Base-by-base conservation (phyloP, 1,140 invertebrate genomes). In the Ostrea edulis region DNA sequence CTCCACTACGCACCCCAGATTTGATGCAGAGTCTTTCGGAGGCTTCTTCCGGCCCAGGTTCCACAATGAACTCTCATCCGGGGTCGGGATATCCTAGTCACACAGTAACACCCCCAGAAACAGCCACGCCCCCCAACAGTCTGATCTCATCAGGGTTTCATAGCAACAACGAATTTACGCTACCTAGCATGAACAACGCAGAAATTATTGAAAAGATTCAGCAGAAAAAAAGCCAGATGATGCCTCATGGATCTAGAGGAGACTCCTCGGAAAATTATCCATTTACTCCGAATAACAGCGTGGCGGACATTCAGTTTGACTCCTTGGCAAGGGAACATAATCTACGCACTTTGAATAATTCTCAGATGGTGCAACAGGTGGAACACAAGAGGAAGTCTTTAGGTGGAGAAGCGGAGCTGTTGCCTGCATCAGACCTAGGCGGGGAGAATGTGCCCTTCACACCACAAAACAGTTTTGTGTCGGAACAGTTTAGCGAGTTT, bases 321-420 rank as follows among this genome's bases (percentile, higher is more conserved):
- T 22, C 65, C 7, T 84, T 87, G n/a, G 71, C 88, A 12, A 88
- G 87, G 20, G 91, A 93, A 55, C 89, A 91, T 29, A 85, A 91
- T 81, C 87, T 94, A 17, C 93, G 93, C 8, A 94, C 93, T 88
- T 94, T 94, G 85, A 94, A 94, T 90, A 94, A 89, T 86, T 92
- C 92, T 22, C 93, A 94, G 58, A 94, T 94, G 93, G 93, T 94
- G 68, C 86, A 93, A 82, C 90, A 90, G 52, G 93, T 94, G 35
- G 88, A 93, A 25, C 88, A 90, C 29, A 93, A 92, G 82, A 91
- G 92, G 84, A 90, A 90, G n/a, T 91, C 92, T n/a, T 55, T 93
- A 55, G 91, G 86, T 52, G 84, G 52, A 25, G 83, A 52, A 8
- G 62, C 55, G n/a, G 54, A 68, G 11, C 77, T 51, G 11, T 25